Conservation (phyloP, 1,140 invertebrate species). For the Drosophila yakuba region DNA sequence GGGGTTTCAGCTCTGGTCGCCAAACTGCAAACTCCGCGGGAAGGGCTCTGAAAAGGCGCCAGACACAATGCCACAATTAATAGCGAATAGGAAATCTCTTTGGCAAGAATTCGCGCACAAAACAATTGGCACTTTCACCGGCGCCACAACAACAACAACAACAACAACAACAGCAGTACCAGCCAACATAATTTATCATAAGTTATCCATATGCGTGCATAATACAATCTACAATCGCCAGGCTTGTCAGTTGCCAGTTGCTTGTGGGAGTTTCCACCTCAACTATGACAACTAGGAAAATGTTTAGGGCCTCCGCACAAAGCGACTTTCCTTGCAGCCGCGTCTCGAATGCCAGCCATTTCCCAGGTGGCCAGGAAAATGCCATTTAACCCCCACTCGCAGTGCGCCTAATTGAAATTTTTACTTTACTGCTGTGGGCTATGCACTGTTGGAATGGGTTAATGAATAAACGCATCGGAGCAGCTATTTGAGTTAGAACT, state of each 20-base stretch:
- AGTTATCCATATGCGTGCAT: conserved; percentile 15
- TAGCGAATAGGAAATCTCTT: conserved; percentile 67
- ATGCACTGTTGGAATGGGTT: conserved; percentile 2
- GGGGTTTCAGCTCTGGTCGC: neutral
- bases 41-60: conserved; percentile 21
- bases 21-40: conserved; percentile 7
- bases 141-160: conserved; percentile 1
- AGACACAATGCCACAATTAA: conserved; percentile 60
- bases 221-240: conserved; percentile 35
- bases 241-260: conserved; percentile 21
- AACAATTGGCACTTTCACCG: conserved; percentile 74
- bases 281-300: conserved; percentile 75
- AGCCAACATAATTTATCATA: conserved; percentile 73
- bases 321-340: conserved; percentile 31
- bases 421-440: neutral
- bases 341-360: conserved; percentile 21
- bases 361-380: conserved; percentile 13
- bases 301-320: conserved; percentile 11
- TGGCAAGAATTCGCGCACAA: conserved; percentile 64
- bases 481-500: neutral
- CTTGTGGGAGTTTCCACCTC: conserved; percentile 61
- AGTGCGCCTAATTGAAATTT: conserved; percentile 21
- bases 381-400: conserved; percentile 19
- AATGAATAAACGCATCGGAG: conserved; percentile 14
- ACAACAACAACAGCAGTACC: conserved; percentile 7